Base-by-base conservation (phyloP, 2,797 vertebrate genomes). In the Rhinichthys osculus region DNA sequence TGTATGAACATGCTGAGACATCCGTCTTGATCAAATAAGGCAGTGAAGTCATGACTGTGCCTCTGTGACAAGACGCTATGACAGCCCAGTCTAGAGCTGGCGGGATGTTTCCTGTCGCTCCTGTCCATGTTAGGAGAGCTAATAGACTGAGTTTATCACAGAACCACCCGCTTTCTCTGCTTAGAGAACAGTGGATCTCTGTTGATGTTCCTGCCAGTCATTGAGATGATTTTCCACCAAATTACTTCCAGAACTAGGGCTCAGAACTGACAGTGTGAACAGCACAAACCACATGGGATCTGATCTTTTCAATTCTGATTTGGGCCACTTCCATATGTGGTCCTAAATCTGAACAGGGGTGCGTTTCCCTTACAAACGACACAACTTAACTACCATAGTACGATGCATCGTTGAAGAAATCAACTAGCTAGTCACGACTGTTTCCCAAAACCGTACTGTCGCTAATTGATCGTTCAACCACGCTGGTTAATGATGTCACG, bases 1-100 rank as follows among this genome's bases (percentile, higher is more conserved):
- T 78, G 38, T 44, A 19, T 74, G 62, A 42, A 30, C 21, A 7
- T 78, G 77, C 81, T 71, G 47, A 40, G 38, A 74, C 88, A 83
- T 89, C 83, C 80, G 69, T 85, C 84, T 69, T 89, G 83, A 83
- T 82, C 88, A 87, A 89, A 79, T 86, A 88, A 87, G 86, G 86
- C 82, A 62, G 80, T 86, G 84, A 42, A 44, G 59, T 78, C 69
- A 66, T 69, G 74, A 71, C 83, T 82, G 78, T 72, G 62, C 72
- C 71, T 70, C 62, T 67, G 30, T 78, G 87, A 77, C 54, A 47
- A 59, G 62, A 50, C 66, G 17, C 69, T 62, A n/a, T 78, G 87
- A 85, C 88, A 70, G 67, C 57, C 30, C 35, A 44, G 57, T 83
- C 57, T 83, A 9, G 50, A 77, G 59, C 86, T 64, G 44, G 35